phyloP scores from a whole-genome alignment of 2,797 vertebrate species.

The Dipus sagitta region DNA sequence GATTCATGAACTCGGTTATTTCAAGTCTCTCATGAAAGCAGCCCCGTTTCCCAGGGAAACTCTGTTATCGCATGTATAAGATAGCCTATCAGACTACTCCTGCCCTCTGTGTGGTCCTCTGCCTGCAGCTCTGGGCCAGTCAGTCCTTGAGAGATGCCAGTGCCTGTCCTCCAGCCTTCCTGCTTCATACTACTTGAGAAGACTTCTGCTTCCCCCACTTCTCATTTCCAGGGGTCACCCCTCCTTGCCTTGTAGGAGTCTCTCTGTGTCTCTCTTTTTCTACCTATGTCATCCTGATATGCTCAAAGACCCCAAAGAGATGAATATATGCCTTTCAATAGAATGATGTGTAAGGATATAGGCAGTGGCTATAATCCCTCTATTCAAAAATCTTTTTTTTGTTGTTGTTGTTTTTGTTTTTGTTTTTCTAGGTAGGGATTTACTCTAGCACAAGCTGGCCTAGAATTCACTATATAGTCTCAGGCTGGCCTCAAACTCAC shows the following conservation, averaged over 20 bases:
- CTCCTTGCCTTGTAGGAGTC: background rate
- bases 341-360: background rate
- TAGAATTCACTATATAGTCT: too few relatives aligned
- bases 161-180: background rate
- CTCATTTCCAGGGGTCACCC: background rate
- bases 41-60: slow-evolving; percentile 4
- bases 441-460: too few relatives aligned
- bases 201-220: background rate
- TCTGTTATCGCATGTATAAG: background rate
- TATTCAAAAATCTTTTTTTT: background rate
- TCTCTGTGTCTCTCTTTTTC: background rate
- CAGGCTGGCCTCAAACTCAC: too few relatives aligned
- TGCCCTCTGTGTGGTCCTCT: background rate
- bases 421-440: too few relatives aligned
- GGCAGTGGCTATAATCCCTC: background rate
- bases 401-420: too few relatives aligned
- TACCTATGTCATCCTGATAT: background rate
- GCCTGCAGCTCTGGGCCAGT: background rate
- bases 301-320: background rate
- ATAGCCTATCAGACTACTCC: background rate
- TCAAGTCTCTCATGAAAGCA: slow-evolving; percentile 47
- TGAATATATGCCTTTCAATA: background rate
- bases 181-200: background rate
- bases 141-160: background rate
- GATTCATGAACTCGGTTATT: slow-evolving; percentile 47